Evolutionary conservation across 1,140 invertebrate species (phyloP).

Genomic region (Frieseomelitta varia): DNA sequence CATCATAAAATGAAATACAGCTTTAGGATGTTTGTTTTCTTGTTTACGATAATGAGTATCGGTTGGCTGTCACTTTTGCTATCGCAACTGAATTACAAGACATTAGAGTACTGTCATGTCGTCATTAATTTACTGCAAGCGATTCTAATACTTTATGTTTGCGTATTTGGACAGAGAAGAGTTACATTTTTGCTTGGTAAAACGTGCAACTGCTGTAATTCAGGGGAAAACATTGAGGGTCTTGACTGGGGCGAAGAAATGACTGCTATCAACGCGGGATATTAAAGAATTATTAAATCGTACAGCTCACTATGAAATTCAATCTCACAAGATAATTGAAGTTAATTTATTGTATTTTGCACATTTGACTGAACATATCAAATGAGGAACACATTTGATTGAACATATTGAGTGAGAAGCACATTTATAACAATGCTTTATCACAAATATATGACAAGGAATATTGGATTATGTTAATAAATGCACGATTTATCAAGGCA

Average conservation of each 20-base stretch:
- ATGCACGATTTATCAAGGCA: not conserved
- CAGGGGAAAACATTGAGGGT: slow-evolving; percentile 84
- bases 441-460: not conserved
- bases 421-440: not conserved
- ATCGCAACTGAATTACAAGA: slow-evolving; percentile 87
- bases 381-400: not conserved
- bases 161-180: slow-evolving; percentile 88
- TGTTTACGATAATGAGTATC: slow-evolving; percentile 88
- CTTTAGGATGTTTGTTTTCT: slow-evolving; percentile 89
- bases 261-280: slow-evolving; percentile 90
- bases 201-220: slow-evolving; percentile 85
- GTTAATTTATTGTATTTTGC: not conserved
- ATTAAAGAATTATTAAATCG: slow-evolving; percentile 79
- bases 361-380: too few species aligned
- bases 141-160: slow-evolving; percentile 89
- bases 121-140: slow-evolving; percentile 88
- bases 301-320: not conserved
- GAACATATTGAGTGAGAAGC: not conserved
- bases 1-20: slow-evolving; percentile 93
- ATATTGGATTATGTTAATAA: not conserved
- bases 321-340: not conserved
- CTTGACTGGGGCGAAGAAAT: slow-evolving; percentile 93
- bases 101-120: slow-evolving; percentile 88
- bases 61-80: slow-evolving; percentile 89
- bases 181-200: slow-evolving; percentile 89